phyloP scores from a whole-genome alignment of 2,888 invertebrate species.

The Scrobipalpa costella region DNA sequence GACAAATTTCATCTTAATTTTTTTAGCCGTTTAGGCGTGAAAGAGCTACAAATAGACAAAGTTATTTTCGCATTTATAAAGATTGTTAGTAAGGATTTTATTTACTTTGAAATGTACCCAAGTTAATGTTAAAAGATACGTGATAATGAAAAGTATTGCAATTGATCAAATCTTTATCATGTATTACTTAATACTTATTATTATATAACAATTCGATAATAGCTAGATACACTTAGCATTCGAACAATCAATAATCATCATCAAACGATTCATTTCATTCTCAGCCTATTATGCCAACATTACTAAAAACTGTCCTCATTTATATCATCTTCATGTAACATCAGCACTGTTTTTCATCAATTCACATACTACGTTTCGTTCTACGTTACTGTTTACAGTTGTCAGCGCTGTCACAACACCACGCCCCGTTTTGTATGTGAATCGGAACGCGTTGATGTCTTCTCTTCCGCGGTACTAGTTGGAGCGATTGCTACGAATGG shows the following conservation, averaged over 20 bases:
- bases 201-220: too few relatives aligned
- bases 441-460: conserved; percentile 21
- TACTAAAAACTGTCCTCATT: conserved; percentile 6
- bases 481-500: not conserved
- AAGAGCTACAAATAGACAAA: too few relatives aligned
- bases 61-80: too few relatives aligned
- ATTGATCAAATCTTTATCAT: too few relatives aligned
- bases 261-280: not conserved
- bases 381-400: not conserved
- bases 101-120: too few relatives aligned
- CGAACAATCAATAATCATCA: not conserved
- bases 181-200: too few relatives aligned
- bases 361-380: conserved; percentile 8
- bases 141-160: too few relatives aligned
- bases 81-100: too few relatives aligned
- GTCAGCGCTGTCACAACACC: not conserved
- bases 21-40: too few relatives aligned
- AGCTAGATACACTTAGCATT: too few relatives aligned
- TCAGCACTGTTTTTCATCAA: not conserved
- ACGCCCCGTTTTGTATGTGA: conserved; percentile 14
- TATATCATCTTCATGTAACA: conserved; percentile 11
- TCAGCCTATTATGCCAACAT: not conserved
- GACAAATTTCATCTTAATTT: too few relatives aligned
- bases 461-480: not conserved
- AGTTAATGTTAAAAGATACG: too few relatives aligned